Evolutionary conservation across 2,888 invertebrate genomes (phyloP), one percentile per base, ranked within the genome.

Genomic region (Entomobrya multifasciata): DNA sequence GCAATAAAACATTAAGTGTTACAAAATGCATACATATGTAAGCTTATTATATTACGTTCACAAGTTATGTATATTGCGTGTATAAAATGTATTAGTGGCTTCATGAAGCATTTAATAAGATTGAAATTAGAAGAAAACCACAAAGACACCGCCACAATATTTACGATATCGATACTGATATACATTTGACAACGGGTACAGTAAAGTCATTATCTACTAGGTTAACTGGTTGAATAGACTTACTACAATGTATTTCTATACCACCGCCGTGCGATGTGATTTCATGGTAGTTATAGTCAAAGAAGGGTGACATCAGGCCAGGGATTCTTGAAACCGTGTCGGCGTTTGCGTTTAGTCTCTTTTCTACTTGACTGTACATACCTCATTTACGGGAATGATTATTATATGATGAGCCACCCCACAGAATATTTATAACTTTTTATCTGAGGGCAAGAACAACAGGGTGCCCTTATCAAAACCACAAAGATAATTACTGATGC

Each of bases 251-350:
- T 67, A 22, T 27, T 60, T 10, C 27, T 11, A 22, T 5, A 41
- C 13, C 20, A 44, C 13, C n/a, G n/a, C n/a, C n/a, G n/a, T n/a
- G n/a, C n/a, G n/a, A n/a, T n/a, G n/a, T n/a, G n/a, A n/a, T n/a
- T n/a, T n/a, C n/a, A n/a, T n/a, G n/a, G n/a, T n/a, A n/a, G n/a
- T n/a, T n/a, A n/a, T n/a, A n/a, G n/a, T n/a, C n/a, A n/a, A n/a
- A n/a, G n/a, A n/a, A 74, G 55, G 74, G 74, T 74, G 74, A 74
- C 74, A 55, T 74, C 27, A 30, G 55, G 36, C 20, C 55, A 1
- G 70, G 49, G 70, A 70, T 25, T 70, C 25, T 3, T 55, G 30
- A 74, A 74, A 74, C 15, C 44, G 17, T 41, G 72, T 52, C 52
- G 49, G 74, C 27, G n/a, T 74, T 13, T 30, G 74, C 27, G n/a